Percentiles rank a stretch among this genome's conserved stretches.
Conservation (phyloP, 2,888 invertebrate species). For the Heliconius charithonia region DNA sequence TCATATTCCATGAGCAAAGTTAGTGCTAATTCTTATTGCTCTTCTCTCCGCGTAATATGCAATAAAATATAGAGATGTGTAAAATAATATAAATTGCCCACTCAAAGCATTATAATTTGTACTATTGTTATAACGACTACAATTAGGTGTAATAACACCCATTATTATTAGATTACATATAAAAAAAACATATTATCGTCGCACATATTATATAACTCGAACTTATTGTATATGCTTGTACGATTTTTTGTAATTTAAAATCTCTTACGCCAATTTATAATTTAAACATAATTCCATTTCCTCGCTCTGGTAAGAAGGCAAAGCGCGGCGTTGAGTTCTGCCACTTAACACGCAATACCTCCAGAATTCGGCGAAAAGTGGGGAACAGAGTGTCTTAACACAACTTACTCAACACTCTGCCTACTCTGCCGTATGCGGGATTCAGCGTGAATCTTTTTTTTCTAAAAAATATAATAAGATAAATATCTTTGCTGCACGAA, state of each 20-base stretch:
- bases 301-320: no score
- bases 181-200: not conserved
- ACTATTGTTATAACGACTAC: conserved; percentile 10
- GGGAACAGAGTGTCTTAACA: no score
- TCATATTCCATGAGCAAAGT: no score
- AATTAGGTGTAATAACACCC: conserved; percentile 25
- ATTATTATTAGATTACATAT: conserved; percentile 31
- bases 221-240: not conserved
- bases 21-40: not conserved
- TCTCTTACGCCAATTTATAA: no score
- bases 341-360: no score
- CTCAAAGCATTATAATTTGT: conserved; percentile 7
- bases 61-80: not conserved
- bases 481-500: not conserved
- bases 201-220: not conserved
- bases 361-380: no score
- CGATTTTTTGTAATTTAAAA: not conserved
- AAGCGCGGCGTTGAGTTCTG: no score
- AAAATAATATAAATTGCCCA: not conserved
- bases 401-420: no score
- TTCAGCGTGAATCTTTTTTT: no score
- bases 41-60: not conserved
- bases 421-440: no score
- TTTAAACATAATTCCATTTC: no score
- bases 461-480: not conserved